phyloP scores from a whole-genome alignment of 1,140 invertebrate genomes.

The Pachypeltis micranthus region DNA sequence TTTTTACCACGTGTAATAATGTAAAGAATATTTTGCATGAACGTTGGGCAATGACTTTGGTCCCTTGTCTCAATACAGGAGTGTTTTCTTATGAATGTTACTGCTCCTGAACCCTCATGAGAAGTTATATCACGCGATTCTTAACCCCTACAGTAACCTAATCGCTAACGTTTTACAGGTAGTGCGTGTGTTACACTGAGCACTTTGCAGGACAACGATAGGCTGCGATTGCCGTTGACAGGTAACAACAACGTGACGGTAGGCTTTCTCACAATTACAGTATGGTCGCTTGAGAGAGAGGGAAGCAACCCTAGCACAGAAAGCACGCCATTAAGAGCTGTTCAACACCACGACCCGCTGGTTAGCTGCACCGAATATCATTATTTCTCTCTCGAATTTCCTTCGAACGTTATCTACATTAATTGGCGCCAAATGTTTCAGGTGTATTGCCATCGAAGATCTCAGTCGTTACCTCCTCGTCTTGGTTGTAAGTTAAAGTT shows the following conservation, averaged over 20 bases:
- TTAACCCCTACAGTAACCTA: too few species aligned
- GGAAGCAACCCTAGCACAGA: constrained; percentile 54
- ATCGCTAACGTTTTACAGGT: too few species aligned
- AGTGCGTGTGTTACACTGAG: constrained; percentile 21
- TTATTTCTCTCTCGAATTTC: not conserved
- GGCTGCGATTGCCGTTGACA: constrained; percentile 45
- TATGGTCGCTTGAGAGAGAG: constrained; percentile 68
- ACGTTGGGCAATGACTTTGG: too few species aligned
- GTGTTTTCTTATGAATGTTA: too few species aligned
- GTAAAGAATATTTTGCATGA: too few species aligned
- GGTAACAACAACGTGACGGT: constrained; percentile 43
- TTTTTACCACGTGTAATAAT: too few species aligned
- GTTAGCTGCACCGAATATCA: too few species aligned
- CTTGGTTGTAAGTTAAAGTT: constrained; percentile 67
- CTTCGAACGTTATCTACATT: not conserved
- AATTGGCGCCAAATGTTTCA: too few species aligned
- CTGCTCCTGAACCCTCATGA: too few species aligned
- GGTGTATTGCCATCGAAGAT: constrained; percentile 59
- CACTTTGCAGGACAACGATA: constrained; percentile 26
- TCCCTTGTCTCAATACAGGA: too few species aligned
- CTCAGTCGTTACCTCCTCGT: constrained; percentile 71
- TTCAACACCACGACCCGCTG: constrained; percentile 19
- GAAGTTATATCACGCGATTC: too few species aligned
- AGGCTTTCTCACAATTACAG: constrained; percentile 70
- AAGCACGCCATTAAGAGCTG: constrained; percentile 47